Conservation (phyloP, 2,113 vertebrate genomes). For the Paedocypris sp. region DNA sequence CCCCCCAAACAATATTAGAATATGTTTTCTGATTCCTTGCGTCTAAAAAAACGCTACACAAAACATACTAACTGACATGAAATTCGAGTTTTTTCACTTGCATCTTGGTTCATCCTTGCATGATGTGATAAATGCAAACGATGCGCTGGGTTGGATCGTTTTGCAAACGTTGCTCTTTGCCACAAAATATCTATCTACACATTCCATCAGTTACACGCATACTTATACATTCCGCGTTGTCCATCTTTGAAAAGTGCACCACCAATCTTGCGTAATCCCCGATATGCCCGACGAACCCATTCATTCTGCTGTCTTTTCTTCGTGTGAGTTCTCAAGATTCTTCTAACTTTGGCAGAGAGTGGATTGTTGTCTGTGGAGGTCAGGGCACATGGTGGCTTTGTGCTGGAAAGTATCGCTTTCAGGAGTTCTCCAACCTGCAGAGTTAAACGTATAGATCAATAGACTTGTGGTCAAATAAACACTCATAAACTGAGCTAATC, state of each 20-base stretch:
- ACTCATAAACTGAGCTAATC: constrained; percentile 18
- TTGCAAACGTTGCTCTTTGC: too few species aligned
- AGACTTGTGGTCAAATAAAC: constrained; percentile 45
- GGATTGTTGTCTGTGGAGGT: constrained; percentile 43
- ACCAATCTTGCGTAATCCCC: constrained; percentile 44
- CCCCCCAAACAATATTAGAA: too few species aligned
- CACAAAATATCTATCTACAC: too few species aligned
- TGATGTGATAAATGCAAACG: too few species aligned
- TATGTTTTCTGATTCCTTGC: too few species aligned
- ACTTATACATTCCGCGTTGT: neutral
- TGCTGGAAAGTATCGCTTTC: constrained; percentile 49
- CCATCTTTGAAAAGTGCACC: neutral
- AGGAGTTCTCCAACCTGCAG: constrained; percentile 56
- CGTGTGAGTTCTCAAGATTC: constrained; percentile 54
- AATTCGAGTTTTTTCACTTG: too few species aligned
- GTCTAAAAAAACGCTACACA: too few species aligned
- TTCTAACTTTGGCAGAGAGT: constrained; percentile 56
- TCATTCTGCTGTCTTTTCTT: constrained; percentile 54
- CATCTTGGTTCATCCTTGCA: too few species aligned
- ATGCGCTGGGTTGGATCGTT: too few species aligned
- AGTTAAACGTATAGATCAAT: constrained; percentile 71
- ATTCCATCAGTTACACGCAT: too few species aligned
- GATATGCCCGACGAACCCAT: constrained; percentile 49
- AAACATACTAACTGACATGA: too few species aligned
- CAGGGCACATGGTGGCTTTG: constrained; percentile 64